Evolutionary conservation across 1,140 invertebrate genomes (phyloP), one percentile per base, ranked within the genome.

Genomic region (Rhynchophorus ferrugineus): DNA sequence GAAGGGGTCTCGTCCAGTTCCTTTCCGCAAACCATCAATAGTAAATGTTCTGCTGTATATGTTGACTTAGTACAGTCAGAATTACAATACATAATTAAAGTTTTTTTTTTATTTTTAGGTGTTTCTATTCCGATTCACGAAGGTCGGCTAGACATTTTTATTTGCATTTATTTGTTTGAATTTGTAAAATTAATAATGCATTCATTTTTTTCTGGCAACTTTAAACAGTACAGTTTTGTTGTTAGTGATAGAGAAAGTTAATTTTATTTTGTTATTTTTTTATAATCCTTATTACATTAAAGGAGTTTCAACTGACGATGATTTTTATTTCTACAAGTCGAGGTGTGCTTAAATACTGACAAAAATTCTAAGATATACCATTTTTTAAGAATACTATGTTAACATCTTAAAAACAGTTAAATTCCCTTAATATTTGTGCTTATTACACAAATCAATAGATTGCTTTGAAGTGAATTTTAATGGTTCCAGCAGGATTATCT

Each of bases 21-120:
- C 43, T 37, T 20, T 13, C 36, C 1, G 16, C 14, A 9, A 3
- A 14, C 14, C 16, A 21, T 14, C 43, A 45, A 17, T 53, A 33
- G 34, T 7, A 44, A 42, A 24, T 44, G 49, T 44, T 51, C 49
- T 35, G 20, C 44, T 45, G 17, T 42, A 51, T 17, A 51, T 49
- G 38, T 41, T 41, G 37, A 33, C 38, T 41, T 33, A 42, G 35
- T 49, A 24, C 16, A 33, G 22, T n/a, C 47, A 42, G 47, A 49
- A 49, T 42, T 41, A 22, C 33, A 36, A 16, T 22, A 22, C 44
- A 42, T 39, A 43, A 50, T 21, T 24, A 22, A 17, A 29, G 36
- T 19, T 22, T 44, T 17, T 24, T 38, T 42, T 48, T 5, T 14
- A 41, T 51, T 41, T 37, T 43, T 37, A 51, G 41, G 20, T 51